Percentiles rank a stretch among this genome's conserved stretches.
phyloP scores from a whole-genome alignment of 2,113 vertebrate genomes.

The Fulmarus glacialis region DNA sequence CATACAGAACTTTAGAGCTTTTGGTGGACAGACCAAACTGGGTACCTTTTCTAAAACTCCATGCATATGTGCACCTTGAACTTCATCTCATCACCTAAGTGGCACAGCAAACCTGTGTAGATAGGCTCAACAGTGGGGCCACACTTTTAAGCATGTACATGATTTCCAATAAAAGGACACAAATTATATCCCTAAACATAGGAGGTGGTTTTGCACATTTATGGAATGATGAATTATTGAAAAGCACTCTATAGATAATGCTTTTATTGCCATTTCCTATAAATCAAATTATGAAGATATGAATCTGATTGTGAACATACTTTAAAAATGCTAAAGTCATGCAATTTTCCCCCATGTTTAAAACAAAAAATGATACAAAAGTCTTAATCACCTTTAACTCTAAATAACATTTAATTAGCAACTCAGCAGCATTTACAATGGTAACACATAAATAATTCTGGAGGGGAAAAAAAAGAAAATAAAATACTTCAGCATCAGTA shows the following conservation, averaged over 20 bases:
- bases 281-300: constrained; percentile 18
- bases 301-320: background rate
- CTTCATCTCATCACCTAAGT: background rate
- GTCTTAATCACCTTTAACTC: constrained; percentile 21
- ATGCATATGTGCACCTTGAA: background rate
- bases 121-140: background rate
- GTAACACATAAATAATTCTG: background rate
- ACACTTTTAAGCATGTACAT: background rate
- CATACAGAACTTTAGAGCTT: background rate
- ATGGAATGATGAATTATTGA: constrained; percentile 18
- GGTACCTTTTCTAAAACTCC: background rate
- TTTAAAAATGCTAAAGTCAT: constrained; percentile 38
- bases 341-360: background rate
- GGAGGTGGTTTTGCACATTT: background rate
- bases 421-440: background rate
- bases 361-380: background rate
- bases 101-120: background rate
- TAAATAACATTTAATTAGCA: constrained; percentile 11
- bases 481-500: background rate
- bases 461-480: background rate
- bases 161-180: background rate
- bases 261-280: constrained; percentile 8
- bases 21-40: background rate
- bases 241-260: background rate
- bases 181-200: background rate